Percentiles rank a stretch among this genome's conserved stretches.
These are phyloP conservation scores for Entomyzon cyanotis DNA, from an alignment of 2,113 vertebrate species.

Conservation along the genomic window DNA sequence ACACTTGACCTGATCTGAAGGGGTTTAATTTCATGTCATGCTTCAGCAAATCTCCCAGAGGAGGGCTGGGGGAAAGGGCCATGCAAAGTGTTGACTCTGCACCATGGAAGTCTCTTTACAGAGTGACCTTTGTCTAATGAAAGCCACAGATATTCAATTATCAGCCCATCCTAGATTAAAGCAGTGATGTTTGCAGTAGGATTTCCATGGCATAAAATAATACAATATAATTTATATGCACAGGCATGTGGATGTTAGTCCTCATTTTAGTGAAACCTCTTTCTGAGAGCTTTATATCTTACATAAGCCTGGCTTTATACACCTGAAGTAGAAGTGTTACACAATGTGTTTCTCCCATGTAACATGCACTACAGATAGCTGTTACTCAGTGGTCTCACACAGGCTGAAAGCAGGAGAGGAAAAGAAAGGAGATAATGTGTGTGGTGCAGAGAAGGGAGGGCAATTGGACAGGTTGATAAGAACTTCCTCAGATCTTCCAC, in stretches of 20 bases:
- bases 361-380: background rate
- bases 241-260: background rate
- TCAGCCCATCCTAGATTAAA: background rate
- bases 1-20: background rate
- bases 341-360: accelerated
- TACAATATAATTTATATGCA: background rate
- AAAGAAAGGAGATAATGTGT: background rate
- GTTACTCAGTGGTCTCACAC: background rate
- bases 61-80: background rate
- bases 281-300: background rate
- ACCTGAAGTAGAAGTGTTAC: background rate
- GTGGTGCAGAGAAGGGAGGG: background rate
- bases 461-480: background rate
- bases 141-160: background rate
- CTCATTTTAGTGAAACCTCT: background rate
- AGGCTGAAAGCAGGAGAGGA: background rate
- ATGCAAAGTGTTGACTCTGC: background rate
- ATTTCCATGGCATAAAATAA: background rate
- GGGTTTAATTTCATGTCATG: background rate
- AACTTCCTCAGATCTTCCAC: background rate
- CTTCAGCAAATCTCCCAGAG: background rate
- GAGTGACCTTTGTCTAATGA: background rate
- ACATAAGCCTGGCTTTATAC: background rate
- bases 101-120: background rate
- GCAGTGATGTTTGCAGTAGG: background rate